These are phyloP conservation scores for Apaloderma vittatum DNA, from an alignment of 2,113 vertebrate genomes.

Conservation along the genomic window DNA sequence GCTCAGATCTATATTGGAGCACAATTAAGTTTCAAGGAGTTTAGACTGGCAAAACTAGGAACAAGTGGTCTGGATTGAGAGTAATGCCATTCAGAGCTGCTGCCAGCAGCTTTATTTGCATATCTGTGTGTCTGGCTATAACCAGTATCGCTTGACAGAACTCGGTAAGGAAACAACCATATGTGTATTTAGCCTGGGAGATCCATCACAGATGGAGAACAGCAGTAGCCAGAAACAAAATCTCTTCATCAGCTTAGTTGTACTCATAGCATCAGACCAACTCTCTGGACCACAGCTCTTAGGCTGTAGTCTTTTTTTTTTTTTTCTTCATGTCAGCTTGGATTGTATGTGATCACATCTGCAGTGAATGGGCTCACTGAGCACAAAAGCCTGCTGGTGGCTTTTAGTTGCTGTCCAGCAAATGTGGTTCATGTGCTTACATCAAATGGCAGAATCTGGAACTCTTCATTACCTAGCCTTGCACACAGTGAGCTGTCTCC, in stretches of 20 bases:
- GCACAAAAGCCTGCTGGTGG: not conserved
- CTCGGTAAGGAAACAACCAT: constrained; percentile 53
- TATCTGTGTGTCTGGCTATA: constrained; percentile 36
- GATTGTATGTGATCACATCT: not conserved
- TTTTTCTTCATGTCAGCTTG: not conserved
- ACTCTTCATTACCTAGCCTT: not conserved
- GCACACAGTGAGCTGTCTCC: rapidly evolving
- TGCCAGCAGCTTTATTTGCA: constrained; percentile 35
- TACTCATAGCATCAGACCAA: not conserved
- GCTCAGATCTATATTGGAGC: not conserved
- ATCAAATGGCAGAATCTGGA: not conserved
- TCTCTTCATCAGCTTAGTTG: not conserved
- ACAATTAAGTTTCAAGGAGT: not conserved
- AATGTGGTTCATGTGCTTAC: not conserved
- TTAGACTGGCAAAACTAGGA: not conserved
- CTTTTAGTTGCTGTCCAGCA: not conserved
- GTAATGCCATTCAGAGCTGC: not conserved
- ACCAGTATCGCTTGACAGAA: constrained; percentile 56
- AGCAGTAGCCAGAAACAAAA: constrained; percentile 43
- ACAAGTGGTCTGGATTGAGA: not conserved
- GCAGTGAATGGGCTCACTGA: not conserved
- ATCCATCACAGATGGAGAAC: constrained; percentile 48
- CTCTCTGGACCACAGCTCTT: not conserved
- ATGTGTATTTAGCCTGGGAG: constrained; percentile 58
- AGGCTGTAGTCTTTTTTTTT: not conserved